Conservation (phyloP, 2,888 invertebrate genomes). For the Eucriotettix oculatus region DNA sequence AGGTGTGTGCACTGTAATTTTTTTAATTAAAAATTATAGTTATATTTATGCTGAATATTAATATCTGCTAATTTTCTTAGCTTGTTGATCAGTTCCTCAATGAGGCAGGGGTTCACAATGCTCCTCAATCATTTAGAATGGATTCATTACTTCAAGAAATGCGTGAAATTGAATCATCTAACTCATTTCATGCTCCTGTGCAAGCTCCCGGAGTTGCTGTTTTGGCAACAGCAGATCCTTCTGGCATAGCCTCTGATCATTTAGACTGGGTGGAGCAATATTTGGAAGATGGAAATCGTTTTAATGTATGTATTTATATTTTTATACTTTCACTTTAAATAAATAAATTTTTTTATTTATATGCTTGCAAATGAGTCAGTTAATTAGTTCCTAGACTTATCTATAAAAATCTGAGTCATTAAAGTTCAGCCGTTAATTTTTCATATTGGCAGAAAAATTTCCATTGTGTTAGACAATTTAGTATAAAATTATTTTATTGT, state of each 20-base stretch:
- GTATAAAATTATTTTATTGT: too few relatives aligned
- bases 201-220: slow-evolving; percentile 14
- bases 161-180: slow-evolving; percentile 45
- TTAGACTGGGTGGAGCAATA: slow-evolving; percentile 14
- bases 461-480: too few relatives aligned
- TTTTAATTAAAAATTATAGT: too few relatives aligned
- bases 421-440: too few relatives aligned
- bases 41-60: too few relatives aligned
- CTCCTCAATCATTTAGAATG: slow-evolving; percentile 77
- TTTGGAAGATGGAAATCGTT: slow-evolving; percentile 5
- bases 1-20: too few relatives aligned
- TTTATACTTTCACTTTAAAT: neutral
- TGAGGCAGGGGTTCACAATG: slow-evolving; percentile 16
- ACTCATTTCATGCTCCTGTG: slow-evolving; percentile 6
- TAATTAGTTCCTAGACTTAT: too few relatives aligned
- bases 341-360: too few relatives aligned
- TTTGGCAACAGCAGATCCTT: slow-evolving; percentile 8
- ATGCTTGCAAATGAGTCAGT: too few relatives aligned
- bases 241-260: slow-evolving; percentile 7
- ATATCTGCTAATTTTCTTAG: slow-evolving; percentile 23
- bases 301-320: too few relatives aligned
- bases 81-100: slow-evolving; percentile 70
- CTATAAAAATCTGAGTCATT: too few relatives aligned
- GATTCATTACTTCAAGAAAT: slow-evolving; percentile 70
- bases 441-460: too few relatives aligned